A percentile compares a stretch with the other conserved stretches of the same genome.
These are phyloP conservation scores for Urocynchramus pylzowi DNA, from an alignment of 2,113 vertebrate genomes.

Conservation along the genomic window DNA sequence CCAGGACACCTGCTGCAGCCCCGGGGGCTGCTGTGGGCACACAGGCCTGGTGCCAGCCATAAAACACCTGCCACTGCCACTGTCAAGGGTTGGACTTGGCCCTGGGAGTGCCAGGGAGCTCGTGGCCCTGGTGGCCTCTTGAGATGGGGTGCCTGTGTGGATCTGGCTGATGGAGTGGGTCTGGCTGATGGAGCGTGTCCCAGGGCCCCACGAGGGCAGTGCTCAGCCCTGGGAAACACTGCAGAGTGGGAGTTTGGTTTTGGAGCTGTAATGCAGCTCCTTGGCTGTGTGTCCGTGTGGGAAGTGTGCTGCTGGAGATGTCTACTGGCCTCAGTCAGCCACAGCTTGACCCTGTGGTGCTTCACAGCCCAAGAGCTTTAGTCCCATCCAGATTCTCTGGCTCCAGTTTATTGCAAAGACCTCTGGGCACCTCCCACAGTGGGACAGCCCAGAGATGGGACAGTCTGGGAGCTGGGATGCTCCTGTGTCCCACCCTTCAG, in stretches of 20 bases:
- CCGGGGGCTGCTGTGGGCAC: accelerated
- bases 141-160: neutral
- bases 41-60: neutral
- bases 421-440: neutral
- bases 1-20: accelerated
- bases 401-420: neutral
- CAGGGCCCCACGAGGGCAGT: accelerated
- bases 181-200: neutral
- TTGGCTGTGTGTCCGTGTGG: accelerated
- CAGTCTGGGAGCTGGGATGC: neutral
- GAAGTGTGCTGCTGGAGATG: neutral
- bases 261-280: neutral
- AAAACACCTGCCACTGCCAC: neutral
- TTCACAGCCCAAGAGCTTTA: neutral
- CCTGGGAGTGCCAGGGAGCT: neutral
- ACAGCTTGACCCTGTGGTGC: neutral
- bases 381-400: neutral
- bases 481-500: neutral
- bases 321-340: neutral
- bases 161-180: neutral
- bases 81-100: neutral
- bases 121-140: neutral
- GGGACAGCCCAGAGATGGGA: neutral
- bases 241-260: neutral
- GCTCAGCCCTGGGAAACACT: neutral